Conservation (phyloP, 2,888 invertebrate genomes). For the Branchipolynoe longqiensis region DNA sequence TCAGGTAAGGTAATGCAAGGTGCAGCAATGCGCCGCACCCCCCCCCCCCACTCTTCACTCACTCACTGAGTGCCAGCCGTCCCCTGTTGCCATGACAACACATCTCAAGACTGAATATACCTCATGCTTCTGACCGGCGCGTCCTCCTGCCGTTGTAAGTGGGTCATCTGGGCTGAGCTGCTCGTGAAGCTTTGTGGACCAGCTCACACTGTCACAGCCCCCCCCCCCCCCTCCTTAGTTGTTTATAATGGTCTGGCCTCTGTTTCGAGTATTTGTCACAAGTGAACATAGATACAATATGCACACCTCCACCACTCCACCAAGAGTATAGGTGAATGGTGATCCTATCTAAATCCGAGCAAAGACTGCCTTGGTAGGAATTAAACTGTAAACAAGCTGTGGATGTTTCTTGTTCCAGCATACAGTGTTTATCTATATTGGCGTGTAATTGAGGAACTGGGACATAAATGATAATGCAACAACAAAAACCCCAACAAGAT, state of each 20-base stretch:
- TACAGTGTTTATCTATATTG: no score
- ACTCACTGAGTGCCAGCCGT: neutral
- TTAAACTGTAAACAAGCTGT: no score
- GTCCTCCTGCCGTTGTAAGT: constrained; percentile 4
- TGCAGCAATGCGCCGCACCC: constrained; percentile 1
- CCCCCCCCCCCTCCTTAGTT: neutral
- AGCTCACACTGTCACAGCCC: neutral
- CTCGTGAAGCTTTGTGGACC: neutral
- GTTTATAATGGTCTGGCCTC: neutral
- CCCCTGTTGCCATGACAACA: constrained; percentile 41
- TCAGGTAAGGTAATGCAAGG: neutral
- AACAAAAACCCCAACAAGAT: no score
- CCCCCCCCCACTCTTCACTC: neutral
- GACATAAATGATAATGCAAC: no score
- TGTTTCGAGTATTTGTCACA: neutral
- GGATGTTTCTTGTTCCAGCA: no score
- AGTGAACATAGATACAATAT: no score
- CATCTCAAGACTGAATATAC: neutral
- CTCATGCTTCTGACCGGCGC: constrained; percentile 44
- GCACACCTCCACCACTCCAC: no score
- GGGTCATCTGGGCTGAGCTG: neutral
- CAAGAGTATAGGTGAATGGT: no score
- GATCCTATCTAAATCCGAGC: no score
- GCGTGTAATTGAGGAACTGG: no score
- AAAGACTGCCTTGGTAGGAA: no score